Evolutionary conservation across 2,888 invertebrate species (phyloP).

Genomic region (Galerucella pusilla): DNA sequence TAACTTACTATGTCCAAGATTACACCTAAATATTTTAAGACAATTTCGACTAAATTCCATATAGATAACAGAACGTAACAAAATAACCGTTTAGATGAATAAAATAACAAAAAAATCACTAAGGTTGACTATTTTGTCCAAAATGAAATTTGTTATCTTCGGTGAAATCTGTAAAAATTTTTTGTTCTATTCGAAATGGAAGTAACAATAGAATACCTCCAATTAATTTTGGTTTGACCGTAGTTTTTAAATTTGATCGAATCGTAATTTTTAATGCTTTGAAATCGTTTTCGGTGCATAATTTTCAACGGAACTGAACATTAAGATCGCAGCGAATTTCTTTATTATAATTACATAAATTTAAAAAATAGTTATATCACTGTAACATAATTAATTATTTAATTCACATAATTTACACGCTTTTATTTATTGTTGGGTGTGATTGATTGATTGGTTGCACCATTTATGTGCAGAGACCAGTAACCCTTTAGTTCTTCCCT

Average conservation of each 20-base stretch:
- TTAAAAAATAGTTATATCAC: background rate
- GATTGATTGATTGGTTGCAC: too few species aligned
- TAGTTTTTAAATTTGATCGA: background rate
- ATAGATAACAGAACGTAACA: too few species aligned
- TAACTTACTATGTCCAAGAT: too few species aligned
- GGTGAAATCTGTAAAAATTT: background rate
- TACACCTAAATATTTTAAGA: too few species aligned
- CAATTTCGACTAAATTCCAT: too few species aligned
- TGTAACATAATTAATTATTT: background rate
- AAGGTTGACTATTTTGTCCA: too few species aligned
- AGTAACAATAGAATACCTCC: background rate
- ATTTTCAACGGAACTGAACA: background rate
- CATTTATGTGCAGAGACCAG: too few species aligned
- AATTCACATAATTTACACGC: background rate
- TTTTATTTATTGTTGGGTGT: background rate
- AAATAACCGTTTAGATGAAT: too few species aligned
- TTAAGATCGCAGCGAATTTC: background rate
- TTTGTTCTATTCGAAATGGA: background rate
- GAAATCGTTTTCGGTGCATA: background rate
- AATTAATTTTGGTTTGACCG: background rate
- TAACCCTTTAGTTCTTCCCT: too few species aligned
- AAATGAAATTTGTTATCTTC: background rate
- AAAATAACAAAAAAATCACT: too few species aligned
- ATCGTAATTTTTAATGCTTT: background rate
- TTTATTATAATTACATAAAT: conserved; percentile 5